These are phyloP conservation scores for Scolopax mira DNA, from an alignment of 2,113 vertebrate genomes.

Conservation along the genomic window DNA sequence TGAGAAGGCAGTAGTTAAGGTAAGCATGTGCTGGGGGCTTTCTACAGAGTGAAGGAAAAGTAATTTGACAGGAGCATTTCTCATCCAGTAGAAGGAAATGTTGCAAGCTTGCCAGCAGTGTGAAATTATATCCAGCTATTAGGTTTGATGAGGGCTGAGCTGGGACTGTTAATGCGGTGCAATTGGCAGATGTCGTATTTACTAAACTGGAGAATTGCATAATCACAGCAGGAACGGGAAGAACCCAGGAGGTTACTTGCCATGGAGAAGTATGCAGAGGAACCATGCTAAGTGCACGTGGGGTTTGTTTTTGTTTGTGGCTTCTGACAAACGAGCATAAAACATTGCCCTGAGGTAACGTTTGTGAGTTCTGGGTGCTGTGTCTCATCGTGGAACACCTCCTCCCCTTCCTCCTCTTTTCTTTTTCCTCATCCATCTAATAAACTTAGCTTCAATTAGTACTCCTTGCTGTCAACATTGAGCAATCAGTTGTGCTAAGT, in stretches of 20 bases:
- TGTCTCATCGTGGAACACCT: conserved; percentile 25
- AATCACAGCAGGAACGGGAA: conserved; percentile 18
- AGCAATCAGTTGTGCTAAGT: neutral
- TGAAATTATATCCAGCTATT: neutral
- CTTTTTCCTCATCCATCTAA: neutral
- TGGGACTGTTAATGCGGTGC: neutral
- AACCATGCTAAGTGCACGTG: neutral
- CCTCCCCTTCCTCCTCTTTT: neutral
- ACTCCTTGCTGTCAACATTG: neutral
- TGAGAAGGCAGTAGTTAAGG: neutral
- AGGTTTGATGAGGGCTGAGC: neutral
- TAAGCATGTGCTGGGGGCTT: neutral
- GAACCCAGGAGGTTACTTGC: neutral
- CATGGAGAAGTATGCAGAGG: neutral
- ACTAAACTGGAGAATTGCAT: neutral
- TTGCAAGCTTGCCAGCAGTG: neutral
- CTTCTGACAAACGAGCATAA: conserved; percentile 8
- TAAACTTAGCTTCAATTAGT: neutral
- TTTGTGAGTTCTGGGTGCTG: neutral
- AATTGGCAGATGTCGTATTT: conserved; percentile 15
- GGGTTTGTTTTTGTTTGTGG: conserved; percentile 33
- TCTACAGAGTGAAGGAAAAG: neutral
- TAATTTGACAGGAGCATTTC: neutral
- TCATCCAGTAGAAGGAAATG: neutral
- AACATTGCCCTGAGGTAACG: neutral